These are phyloP conservation scores for Chrysotoxum bicinctum DNA, from an alignment of 2,888 invertebrate species.

Conservation along the genomic window DNA sequence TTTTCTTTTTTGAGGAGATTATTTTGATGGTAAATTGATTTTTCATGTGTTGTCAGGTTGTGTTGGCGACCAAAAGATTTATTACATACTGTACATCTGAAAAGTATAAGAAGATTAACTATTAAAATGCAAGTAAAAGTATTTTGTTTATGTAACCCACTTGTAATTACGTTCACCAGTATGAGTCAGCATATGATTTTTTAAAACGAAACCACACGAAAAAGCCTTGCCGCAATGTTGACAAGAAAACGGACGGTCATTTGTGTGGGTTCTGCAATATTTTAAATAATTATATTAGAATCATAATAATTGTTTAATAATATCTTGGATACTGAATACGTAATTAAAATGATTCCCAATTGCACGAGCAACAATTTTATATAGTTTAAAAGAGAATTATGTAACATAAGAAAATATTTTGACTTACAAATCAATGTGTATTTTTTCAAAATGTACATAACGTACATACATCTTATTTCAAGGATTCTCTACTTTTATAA, in stretches of 20 bases:
- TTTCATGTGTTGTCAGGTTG: conserved; percentile 59
- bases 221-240: conserved; percentile 56
- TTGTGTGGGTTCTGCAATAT: conserved; percentile 53
- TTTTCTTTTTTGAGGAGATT: conserved; percentile 47
- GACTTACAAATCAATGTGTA: no score
- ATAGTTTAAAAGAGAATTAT: neutral
- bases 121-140: neutral
- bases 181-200: conserved; percentile 59
- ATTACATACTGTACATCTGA: conserved; percentile 54
- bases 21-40: conserved; percentile 54
- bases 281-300: no score
- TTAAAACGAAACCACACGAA: conserved; percentile 55
- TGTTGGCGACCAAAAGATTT: conserved; percentile 56
- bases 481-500: no score
- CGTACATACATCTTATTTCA: no score
- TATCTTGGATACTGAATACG: neutral
- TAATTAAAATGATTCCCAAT: neutral
- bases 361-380: neutral
- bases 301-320: no score
- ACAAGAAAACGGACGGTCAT: conserved; percentile 63
- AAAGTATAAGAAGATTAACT: neutral
- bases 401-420: neutral
- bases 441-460: no score
- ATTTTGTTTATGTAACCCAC: conserved; percentile 22
- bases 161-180: conserved; percentile 48